phyloP scores from a whole-genome alignment of 2,888 invertebrate genomes.

The Lumbricus terrestris region DNA sequence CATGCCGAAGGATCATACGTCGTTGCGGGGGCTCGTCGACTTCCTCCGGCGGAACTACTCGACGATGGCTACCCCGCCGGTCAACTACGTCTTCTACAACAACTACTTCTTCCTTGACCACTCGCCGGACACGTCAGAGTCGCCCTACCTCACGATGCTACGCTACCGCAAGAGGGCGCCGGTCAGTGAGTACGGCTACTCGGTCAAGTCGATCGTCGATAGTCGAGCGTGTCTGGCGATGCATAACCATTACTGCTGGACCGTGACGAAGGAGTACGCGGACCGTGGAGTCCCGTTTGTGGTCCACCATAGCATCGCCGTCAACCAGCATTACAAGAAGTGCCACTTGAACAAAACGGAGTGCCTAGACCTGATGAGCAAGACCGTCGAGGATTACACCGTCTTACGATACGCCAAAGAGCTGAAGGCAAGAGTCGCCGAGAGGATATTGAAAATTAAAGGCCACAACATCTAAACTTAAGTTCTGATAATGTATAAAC shows the following conservation, averaged over 20 bases:
- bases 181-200: conserved; percentile 29
- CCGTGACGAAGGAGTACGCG: conserved; percentile 8
- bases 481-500: not conserved
- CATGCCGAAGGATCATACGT: conserved; percentile 23
- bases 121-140: conserved; percentile 21
- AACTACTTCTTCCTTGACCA: conserved; percentile 32
- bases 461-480: not conserved
- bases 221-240: conserved; percentile 23
- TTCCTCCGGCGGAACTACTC: not conserved
- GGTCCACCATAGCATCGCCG: conserved; percentile 17
- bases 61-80: not conserved
- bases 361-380: not conserved
- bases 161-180: conserved; percentile 15
- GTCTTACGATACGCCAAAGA: conserved; percentile 9
- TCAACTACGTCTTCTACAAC: conserved; percentile 34
- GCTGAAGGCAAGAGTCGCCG: not conserved
- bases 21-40: conserved; percentile 27
- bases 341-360: conserved; percentile 32
- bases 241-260: conserved; percentile 34
- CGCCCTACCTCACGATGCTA: conserved; percentile 20
- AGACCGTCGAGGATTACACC: not conserved
- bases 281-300: not conserved
- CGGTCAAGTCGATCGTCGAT: conserved; percentile 27
- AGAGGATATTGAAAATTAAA: not conserved
- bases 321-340: conserved; percentile 32